Evolutionary conservation across 2,113 vertebrate species (phyloP), one percentile per base, ranked within the genome.

Genomic region (Aleadryas rufinucha): DNA sequence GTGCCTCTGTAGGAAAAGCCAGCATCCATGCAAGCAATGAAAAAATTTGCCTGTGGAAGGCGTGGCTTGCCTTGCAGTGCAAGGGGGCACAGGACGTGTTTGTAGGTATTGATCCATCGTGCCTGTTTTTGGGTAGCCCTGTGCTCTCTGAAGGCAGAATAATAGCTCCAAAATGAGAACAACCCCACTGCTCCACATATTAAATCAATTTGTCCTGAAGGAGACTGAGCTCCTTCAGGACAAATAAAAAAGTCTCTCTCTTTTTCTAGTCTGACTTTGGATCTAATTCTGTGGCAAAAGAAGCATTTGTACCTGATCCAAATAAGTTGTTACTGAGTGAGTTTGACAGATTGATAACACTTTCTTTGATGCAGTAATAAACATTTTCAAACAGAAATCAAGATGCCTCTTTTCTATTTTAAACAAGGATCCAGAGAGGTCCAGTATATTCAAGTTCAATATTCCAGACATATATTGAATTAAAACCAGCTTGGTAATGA

Each of bases 331-430:
- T 89, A 79, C 44, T 93, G 80, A 93, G 65, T 64, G 64, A 90
- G 33, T 83, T 50, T 89, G 94, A 88, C 87, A 94, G 81, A 81
- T 81, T 95, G 78, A 76, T 90, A 79, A 86, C 49, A 54, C 42
- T 71, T 91, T 53, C 47, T 92, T 53, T 95, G 87, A 94, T 15
- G 17, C 64, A 45, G 44, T 87, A 91, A 93, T 82, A 94, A 84
- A 95, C 33, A 35, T 77, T 87, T 93, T 63, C 78, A 52, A 82
- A 69, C 22, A 87, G 82, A 94, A 97, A 96, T 33, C 70, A 84
- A 54, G 60, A 66, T 39, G 19, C 6, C 26, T 84, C 24, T 44
- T 68, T 78, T 90, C 71, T 56, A 13, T 49, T 90, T 87, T 56
- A 84, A 89, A 70, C 26, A 71, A 87, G 11, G 30, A 83, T 90